Conservation (phyloP, 2,113 vertebrate species). For the human region DNA sequence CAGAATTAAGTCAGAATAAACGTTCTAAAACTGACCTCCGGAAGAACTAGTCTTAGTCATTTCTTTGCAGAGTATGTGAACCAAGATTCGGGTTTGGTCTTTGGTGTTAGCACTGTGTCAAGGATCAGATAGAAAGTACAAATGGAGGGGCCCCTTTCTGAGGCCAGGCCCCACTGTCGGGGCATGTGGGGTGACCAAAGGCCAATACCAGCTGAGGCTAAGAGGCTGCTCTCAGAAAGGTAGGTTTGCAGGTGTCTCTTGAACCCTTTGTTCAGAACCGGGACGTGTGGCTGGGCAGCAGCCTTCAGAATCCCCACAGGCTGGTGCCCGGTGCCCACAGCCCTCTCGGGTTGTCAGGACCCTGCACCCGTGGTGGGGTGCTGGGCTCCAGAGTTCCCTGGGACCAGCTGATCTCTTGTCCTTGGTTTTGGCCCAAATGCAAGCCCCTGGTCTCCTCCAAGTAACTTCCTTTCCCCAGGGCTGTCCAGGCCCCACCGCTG, state of each 20-base stretch:
- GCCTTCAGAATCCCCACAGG: not conserved
- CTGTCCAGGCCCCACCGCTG: not conserved
- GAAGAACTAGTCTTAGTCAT: not conserved
- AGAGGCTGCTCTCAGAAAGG: not conserved
- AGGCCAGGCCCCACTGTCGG: not conserved
- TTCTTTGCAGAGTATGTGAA: not conserved
- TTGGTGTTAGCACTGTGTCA: not conserved
- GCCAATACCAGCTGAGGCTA: too few relatives aligned
- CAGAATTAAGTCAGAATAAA: not conserved
- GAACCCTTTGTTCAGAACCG: too few relatives aligned
- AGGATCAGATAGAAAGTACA: not conserved
- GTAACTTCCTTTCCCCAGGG: not conserved
- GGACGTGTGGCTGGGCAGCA: not conserved
- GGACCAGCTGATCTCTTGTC: not conserved
- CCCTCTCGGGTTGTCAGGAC: not conserved
- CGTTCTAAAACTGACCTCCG: not conserved
- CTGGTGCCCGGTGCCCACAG: not conserved
- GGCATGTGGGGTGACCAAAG: too few relatives aligned
- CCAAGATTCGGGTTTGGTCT: not conserved
- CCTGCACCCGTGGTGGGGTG: too few relatives aligned
- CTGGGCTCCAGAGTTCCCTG: not conserved
- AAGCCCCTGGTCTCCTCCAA: not conserved
- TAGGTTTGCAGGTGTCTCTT: too few relatives aligned
- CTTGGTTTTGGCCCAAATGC: not conserved
- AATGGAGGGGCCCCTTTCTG: not conserved